Evolutionary conservation across 2,113 vertebrate species (phyloP), one percentile per base, ranked within the genome.

Genomic region (Synodontis membranacea): DNA sequence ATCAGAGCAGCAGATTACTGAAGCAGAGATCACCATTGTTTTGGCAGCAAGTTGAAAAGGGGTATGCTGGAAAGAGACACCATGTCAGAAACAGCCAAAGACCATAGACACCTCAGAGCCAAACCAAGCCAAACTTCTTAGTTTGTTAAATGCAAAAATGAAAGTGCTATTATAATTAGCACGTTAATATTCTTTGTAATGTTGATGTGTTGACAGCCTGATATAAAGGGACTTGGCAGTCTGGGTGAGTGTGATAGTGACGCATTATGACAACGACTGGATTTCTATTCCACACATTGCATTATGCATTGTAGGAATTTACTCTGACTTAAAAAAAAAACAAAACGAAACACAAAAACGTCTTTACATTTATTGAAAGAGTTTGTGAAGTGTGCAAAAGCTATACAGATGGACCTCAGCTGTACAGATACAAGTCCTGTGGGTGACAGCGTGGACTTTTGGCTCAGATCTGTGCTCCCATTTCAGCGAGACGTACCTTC

Each of bases 1-100:
- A 89, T 90, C 87, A 42, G 84, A 37, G 80, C 44, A 79, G 84
- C 85, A 89, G 89, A 91, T 92, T 92, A 91, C 80, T 88, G 76
- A 87, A 91, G 89, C 85, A 90, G 85, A 89, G 90, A 87, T 89
- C 88, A 88, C 74, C 78, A 84, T 88, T 84, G 86, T 86, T 86
- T 89, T 89, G 76, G 58, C 74, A 89, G 87, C 28, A 62, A 68
- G 80, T 72, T 42, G 48, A 83, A 83, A 76, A 58, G 42, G 88
- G 64, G 80, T 79, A 64, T 52, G 58, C 39, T 72, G 75, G 39
- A 80, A 39, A 80, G 17, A 44, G 62, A 88, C 82, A 83, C 46
- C 39, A 68, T 60, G 46, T 37, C n/a, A 50, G 56, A 56, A 81
- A 37, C 31, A 72, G 82, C 39, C 79, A 84, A 44, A 56, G 34